Conservation (phyloP, 1,140 invertebrate species). For the Drosophila dunni region DNA sequence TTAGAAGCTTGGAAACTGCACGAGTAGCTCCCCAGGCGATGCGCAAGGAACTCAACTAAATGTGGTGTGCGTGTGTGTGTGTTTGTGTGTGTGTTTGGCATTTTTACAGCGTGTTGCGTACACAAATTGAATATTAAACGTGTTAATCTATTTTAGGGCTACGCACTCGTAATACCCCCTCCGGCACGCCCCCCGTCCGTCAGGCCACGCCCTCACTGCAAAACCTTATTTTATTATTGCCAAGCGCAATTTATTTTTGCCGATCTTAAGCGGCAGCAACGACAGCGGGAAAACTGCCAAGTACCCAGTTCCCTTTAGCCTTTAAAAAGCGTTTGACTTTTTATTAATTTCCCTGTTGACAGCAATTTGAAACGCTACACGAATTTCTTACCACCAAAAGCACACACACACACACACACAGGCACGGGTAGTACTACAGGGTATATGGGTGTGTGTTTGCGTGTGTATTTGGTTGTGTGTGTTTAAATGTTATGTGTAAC, state of each 20-base stretch:
- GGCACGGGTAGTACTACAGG: not conserved
- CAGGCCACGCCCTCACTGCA: not conserved
- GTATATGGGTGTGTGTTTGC: not conserved
- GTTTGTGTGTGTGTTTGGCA: constrained; percentile 15
- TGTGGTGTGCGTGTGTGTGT: constrained; percentile 1
- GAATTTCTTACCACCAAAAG: constrained; percentile 76
- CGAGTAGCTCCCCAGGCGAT: constrained; percentile 25
- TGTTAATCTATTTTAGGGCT: constrained; percentile 74
- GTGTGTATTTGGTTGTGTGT: constrained; percentile 1
- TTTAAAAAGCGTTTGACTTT: constrained; percentile 79
- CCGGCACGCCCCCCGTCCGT: not conserved
- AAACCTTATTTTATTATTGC: constrained; percentile 58
- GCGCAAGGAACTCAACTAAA: constrained; percentile 18
- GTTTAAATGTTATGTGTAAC: constrained; percentile 58
- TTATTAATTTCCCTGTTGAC: constrained; percentile 83
- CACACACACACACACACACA: constrained; percentile 20
- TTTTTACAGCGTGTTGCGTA: constrained; percentile 56
- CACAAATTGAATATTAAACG: constrained; percentile 80
- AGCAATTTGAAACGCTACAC: constrained; percentile 80
- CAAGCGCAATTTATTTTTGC: constrained; percentile 48
- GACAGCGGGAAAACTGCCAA: constrained; percentile 7
- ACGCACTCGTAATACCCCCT: constrained; percentile 20
- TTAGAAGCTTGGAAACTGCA: not conserved
- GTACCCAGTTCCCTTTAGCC: constrained; percentile 37
- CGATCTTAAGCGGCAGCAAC: constrained; percentile 38